Base-by-base conservation (phyloP, 92 coral and sea anemone species). In the Phymanthus crucifer region DNA sequence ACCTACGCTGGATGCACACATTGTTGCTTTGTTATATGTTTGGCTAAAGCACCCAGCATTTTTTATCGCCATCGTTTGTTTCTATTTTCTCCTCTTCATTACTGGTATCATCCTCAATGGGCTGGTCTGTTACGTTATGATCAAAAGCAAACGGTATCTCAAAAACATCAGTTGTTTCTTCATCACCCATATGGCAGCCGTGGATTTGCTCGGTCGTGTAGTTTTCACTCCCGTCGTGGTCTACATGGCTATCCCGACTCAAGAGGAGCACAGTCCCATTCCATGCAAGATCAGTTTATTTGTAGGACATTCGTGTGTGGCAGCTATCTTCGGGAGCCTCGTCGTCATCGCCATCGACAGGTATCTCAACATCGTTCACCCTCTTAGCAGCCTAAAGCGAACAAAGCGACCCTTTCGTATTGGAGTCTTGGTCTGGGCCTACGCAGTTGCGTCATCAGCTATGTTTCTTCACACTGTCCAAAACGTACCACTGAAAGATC, bases 291-390 rank as follows among this genome's bases (percentile, higher is more conserved):
- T 65, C 21, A 77, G 12, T n/a, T 66, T 27, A 23, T 84, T 84
- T 52, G n/a, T 84, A 56, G 27, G 65, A 10, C 66, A 66, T 31
- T 52, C 83, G 6, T 84, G 88, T 70, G 61, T 71, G 3, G 75
- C 88, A 6, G 88, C 83, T 23, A 69, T 84, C 74, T 84, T 84
- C 58, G 76, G 79, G 43, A 77, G 88, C 78, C 67, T 78, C 38
- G 83, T 46, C 21, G 73, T 78, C 14, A 84, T 84, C 33, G 88
- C 88, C 5, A 16, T 78, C 46, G 88, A 84, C 45, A 74, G 93
- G 50, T 83, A 89, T 40, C 58, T n/a, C n/a, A n/a, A n/a, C n/a
- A n/a, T n/a, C n/a, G n/a, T n/a, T n/a, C n/a, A n/a, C n/a, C n/a
- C n/a, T n/a, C n/a, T n/a, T n/a, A n/a, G n/a, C n/a, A n/a, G n/a